These are phyloP conservation scores for Riparia riparia DNA, from an alignment of 2,113 vertebrate genomes.

Conservation along the genomic window DNA sequence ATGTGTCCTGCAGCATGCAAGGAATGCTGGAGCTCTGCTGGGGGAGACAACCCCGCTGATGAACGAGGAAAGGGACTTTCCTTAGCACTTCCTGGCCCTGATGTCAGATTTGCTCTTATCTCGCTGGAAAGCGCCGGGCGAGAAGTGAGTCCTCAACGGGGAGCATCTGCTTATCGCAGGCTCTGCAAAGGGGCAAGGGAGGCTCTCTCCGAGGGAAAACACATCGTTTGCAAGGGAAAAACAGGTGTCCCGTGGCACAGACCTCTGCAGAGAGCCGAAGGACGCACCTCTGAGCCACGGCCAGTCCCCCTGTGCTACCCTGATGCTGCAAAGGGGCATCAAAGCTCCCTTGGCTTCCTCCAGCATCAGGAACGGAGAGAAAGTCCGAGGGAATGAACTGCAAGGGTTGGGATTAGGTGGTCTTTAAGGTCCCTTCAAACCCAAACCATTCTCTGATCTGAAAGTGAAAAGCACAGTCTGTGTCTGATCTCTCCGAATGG, in stretches of 20 bases:
- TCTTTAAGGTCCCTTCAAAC: not conserved
- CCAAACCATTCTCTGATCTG: not conserved
- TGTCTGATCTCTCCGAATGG: fast-evolving
- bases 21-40: not conserved
- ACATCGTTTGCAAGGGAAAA: not conserved
- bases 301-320: fast-evolving
- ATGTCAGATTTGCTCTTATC: slow-evolving; percentile 45
- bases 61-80: not conserved
- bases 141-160: not conserved
- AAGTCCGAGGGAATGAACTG: not conserved
- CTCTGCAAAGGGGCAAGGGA: not conserved
- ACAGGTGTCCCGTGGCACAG: fast-evolving
- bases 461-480: fast-evolving
- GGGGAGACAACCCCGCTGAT: not conserved
- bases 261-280: not conserved
- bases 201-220: not conserved
- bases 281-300: fast-evolving
- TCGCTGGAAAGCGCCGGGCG: not conserved
- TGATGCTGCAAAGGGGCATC: not conserved
- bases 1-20: not conserved
- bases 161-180: not conserved
- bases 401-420: not conserved
- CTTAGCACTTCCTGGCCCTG: not conserved
- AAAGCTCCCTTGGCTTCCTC: not conserved
- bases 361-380: fast-evolving